phyloP scores from a whole-genome alignment of 1,140 invertebrate species.

The Archegozetes longisetosus region DNA sequence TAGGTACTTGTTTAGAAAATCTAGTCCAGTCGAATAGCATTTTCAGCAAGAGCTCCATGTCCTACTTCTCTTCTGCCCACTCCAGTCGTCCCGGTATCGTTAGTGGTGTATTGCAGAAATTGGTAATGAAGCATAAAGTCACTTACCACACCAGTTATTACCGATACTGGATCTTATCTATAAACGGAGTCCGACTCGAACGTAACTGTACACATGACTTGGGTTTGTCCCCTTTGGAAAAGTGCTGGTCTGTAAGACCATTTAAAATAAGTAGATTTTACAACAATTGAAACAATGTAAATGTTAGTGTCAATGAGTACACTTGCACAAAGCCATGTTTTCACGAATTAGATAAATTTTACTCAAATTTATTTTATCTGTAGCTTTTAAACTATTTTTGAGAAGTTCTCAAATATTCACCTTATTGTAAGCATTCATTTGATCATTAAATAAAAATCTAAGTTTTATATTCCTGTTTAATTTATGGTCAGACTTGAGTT shows the following conservation, averaged over 20 bases:
- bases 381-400: too few species aligned
- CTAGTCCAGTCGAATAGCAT: constrained; percentile 64
- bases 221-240: constrained; percentile 94
- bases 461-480: too few species aligned
- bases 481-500: too few species aligned
- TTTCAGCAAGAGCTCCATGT: constrained; percentile 90
- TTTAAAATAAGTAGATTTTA: constrained; percentile 59
- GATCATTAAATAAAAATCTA: too few species aligned
- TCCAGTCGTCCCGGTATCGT: constrained; percentile 60
- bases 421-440: too few species aligned
- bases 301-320: too few species aligned
- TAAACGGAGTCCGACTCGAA: constrained; percentile 87
- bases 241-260: constrained; percentile 88
- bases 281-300: too few species aligned
- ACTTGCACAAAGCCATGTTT: too few species aligned
- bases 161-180: constrained; percentile 72
- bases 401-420: too few species aligned
- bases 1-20: constrained; percentile 60
- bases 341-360: too few species aligned
- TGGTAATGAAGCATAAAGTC: constrained; percentile 97
- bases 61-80: constrained; percentile 61
- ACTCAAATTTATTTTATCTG: too few species aligned
- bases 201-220: constrained; percentile 87
- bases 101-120: constrained; percentile 93
- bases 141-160: constrained; percentile 70